phyloP scores from a whole-genome alignment of 2,797 vertebrate species.

The Schizopygopsis malacanthus region DNA sequence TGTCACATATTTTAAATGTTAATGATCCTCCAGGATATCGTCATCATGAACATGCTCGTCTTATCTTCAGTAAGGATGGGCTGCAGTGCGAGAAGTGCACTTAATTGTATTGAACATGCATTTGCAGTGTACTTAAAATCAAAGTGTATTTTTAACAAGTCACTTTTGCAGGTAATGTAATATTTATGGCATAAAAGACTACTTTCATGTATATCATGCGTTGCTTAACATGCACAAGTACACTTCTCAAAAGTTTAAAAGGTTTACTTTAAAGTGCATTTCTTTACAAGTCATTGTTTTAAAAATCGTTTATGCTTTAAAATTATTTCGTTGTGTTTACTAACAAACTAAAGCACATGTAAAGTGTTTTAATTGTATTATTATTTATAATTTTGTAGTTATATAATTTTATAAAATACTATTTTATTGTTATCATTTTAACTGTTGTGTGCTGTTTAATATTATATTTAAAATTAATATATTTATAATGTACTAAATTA shows the following conservation, averaged over 20 bases:
- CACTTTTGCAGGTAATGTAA: background rate
- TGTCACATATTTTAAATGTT: conserved; percentile 4
- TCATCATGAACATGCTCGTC: background rate
- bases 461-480: background rate
- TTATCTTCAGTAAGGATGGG: background rate
- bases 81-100: background rate
- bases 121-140: background rate
- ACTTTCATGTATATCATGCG: background rate
- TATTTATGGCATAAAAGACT: background rate
- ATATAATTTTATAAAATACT: too few relatives aligned
- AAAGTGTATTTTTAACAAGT: background rate
- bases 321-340: background rate
- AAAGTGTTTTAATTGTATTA: background rate
- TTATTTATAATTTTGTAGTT: too few relatives aligned
- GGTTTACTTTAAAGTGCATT: background rate
- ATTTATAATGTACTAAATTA: background rate
- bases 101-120: background rate
- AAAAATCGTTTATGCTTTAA: background rate
- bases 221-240: background rate
- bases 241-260: background rate
- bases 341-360: background rate
- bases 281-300: background rate
- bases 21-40: background rate
- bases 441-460: background rate
- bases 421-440: background rate